A percentile compares a stretch with the other conserved stretches of the same genome.
phyloP scores from a whole-genome alignment of 2,888 invertebrate species.

The Macrosiphum euphorbiae region DNA sequence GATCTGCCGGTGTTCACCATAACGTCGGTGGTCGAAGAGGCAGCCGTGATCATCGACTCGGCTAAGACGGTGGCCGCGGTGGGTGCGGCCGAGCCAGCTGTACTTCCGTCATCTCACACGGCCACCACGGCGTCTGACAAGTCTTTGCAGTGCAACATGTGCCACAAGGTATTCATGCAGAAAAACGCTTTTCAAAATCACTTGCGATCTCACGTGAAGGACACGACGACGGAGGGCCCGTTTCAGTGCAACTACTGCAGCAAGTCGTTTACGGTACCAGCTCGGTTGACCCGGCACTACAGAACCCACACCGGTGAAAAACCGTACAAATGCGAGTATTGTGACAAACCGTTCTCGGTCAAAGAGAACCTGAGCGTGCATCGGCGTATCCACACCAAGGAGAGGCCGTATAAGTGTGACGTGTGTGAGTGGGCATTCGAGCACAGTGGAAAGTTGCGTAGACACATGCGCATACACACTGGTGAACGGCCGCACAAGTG shows the following conservation, averaged over 20 bases:
- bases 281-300: slow-evolving; percentile 86
- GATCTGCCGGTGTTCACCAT: slow-evolving; percentile 72
- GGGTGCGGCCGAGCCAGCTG: slow-evolving; percentile 47
- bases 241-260: slow-evolving; percentile 91
- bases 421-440: slow-evolving; percentile 91
- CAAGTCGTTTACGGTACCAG: slow-evolving; percentile 92
- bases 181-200: slow-evolving; percentile 83
- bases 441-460: slow-evolving; percentile 89
- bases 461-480: slow-evolving; percentile 92
- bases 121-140: slow-evolving; percentile 49
- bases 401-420: slow-evolving; percentile 89
- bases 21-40: slow-evolving; percentile 67
- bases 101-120: slow-evolving; percentile 66
- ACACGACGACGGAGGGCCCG: slow-evolving; percentile 77
- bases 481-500: slow-evolving; percentile 92
- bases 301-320: slow-evolving; percentile 92
- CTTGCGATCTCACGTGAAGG: slow-evolving; percentile 75
- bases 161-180: slow-evolving; percentile 82
- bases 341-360: slow-evolving; percentile 92
- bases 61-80: slow-evolving; percentile 67
- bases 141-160: slow-evolving; percentile 75
- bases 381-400: slow-evolving; percentile 89
- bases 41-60: slow-evolving; percentile 67
- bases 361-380: slow-evolving; percentile 94
- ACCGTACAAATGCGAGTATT: slow-evolving; percentile 92